Conservation (phyloP, 2,888 invertebrate species). For the Lasioglossum lativentre region DNA sequence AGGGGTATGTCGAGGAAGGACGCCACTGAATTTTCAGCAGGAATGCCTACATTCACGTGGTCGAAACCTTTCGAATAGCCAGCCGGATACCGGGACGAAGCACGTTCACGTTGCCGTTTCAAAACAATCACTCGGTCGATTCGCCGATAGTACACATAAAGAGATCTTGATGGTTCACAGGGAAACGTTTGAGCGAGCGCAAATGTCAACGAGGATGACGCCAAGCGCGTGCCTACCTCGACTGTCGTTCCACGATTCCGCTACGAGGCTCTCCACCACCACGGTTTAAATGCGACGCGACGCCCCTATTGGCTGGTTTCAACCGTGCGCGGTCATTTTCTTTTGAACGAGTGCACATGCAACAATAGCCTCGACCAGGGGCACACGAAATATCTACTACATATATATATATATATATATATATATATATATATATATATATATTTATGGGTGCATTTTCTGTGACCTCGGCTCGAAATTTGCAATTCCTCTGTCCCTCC, state of each 20-base stretch:
- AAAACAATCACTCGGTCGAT: conserved; percentile 29
- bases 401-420: too few relatives aligned
- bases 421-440: too few relatives aligned
- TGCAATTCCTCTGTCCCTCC: background rate
- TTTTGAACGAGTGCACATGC: conserved; percentile 18
- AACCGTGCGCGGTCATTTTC: conserved; percentile 21
- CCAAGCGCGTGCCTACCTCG: conserved; percentile 53
- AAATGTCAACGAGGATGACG: conserved; percentile 38
- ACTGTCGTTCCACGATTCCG: conserved; percentile 46
- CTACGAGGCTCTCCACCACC: conserved; percentile 30
- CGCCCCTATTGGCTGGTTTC: conserved; percentile 16
- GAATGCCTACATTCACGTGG: conserved; percentile 1
- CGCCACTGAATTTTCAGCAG: conserved; percentile 44
- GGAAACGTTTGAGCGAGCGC: conserved; percentile 30
- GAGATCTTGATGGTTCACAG: background rate
- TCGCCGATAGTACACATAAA: conserved; percentile 8
- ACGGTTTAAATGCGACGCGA: conserved; percentile 8
- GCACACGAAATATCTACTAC: background rate
- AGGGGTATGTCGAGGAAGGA: conserved; percentile 29
- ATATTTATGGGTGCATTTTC: too few relatives aligned
- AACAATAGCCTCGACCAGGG: background rate
- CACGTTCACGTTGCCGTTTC: background rate
- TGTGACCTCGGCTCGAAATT: background rate
- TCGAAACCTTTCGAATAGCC: background rate
- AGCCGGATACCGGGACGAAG: background rate